Conservation (phyloP, 2,113 vertebrate species). For the Lontra canadensis region DNA sequence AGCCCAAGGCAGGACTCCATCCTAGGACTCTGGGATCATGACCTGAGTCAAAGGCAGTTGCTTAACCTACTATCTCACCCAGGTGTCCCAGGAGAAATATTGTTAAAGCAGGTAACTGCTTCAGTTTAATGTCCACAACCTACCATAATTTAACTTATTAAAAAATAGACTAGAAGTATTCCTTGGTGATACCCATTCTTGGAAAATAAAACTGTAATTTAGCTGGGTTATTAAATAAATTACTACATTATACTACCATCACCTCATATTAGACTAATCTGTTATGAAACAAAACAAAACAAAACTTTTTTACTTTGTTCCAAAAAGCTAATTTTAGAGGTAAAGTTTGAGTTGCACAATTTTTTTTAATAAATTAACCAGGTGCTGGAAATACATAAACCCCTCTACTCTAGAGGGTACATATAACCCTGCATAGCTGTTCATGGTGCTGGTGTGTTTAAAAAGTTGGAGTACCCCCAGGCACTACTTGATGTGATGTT, state of each 20-base stretch:
- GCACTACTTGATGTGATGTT: neutral
- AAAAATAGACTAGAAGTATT: neutral
- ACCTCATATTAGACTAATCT: neutral
- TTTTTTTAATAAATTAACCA: neutral
- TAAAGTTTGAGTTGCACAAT: neutral
- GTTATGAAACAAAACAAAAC: neutral
- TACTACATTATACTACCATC: neutral
- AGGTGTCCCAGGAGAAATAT: neutral
- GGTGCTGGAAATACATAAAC: neutral
- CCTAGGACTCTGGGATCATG: neutral
- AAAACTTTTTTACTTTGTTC: neutral
- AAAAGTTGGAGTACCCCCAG: slow-evolving; percentile 41
- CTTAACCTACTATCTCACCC: neutral
- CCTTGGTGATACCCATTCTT: neutral
- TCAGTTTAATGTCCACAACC: neutral
- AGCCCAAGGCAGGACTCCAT: neutral
- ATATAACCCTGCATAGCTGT: neutral
- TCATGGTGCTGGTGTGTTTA: neutral
- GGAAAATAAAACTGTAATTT: neutral
- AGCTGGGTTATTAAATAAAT: neutral
- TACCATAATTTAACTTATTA: neutral
- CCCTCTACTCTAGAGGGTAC: neutral
- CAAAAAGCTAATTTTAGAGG: slow-evolving; percentile 39
- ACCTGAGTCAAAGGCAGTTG: neutral
- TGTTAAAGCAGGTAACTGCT: neutral